Percentiles rank a stretch among this genome's conserved stretches.
phyloP scores from a whole-genome alignment of 2,113 vertebrate species.

The Cygnus atratus region DNA sequence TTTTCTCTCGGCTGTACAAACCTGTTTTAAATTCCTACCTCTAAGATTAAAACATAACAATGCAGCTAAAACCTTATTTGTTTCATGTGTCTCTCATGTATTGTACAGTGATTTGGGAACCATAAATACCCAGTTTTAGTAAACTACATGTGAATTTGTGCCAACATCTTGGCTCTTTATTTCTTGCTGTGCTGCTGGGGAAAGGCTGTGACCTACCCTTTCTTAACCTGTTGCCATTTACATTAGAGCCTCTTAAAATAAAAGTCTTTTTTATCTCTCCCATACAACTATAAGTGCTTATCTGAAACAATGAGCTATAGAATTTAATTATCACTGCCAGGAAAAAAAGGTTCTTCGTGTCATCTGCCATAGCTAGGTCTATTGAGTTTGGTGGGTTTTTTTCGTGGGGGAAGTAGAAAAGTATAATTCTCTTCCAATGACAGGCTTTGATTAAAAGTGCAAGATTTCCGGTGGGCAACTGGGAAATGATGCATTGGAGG shows the following conservation, averaged over 20 bases:
- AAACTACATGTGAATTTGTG: not conserved
- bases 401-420: not conserved
- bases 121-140: not conserved
- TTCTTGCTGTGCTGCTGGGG: not conserved
- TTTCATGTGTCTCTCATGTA: not conserved
- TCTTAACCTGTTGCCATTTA: slow-evolving; percentile 1
- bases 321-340: slow-evolving; percentile 18
- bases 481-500: not conserved
- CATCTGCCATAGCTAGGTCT: not conserved
- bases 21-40: not conserved
- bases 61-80: not conserved
- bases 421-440: not conserved
- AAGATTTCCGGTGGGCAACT: not conserved
- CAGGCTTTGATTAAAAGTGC: not conserved
- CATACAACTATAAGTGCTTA: not conserved
- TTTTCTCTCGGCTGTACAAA: not conserved
- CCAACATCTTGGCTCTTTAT: not conserved
- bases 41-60: slow-evolving; percentile 36
- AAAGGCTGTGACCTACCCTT: not conserved
- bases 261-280: not conserved
- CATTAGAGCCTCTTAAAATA: not conserved
- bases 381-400: not conserved
- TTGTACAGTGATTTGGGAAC: not conserved
- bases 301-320: slow-evolving; percentile 23
- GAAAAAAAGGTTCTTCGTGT: not conserved